phyloP scores from a whole-genome alignment of 2,113 vertebrate species.

The Tamias sibiricus region DNA sequence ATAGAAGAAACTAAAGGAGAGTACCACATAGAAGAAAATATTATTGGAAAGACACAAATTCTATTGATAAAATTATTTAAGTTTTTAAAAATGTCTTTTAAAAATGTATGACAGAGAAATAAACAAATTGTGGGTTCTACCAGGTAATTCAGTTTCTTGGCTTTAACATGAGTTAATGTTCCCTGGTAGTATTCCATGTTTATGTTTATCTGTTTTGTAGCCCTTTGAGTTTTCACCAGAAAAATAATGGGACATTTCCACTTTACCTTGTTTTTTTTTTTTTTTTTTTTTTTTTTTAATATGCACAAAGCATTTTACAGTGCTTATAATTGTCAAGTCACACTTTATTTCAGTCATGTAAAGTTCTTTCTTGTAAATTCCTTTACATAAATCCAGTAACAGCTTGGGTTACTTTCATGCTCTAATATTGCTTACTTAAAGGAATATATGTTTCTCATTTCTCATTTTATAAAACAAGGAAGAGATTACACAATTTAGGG shows the following conservation, averaged over 20 bases:
- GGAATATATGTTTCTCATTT: constrained; percentile 11
- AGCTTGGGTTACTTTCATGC: neutral
- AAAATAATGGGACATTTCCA: neutral
- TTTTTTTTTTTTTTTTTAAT: no score
- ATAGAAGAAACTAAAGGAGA: neutral
- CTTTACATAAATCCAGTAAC: neutral
- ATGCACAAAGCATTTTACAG: neutral
- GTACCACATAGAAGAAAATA: neutral
- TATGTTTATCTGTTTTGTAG: constrained; percentile 8
- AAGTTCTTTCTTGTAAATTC: constrained; percentile 17
- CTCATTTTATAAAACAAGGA: constrained; percentile 10
- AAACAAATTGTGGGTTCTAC: neutral
- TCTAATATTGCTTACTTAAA: neutral
- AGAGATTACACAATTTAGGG: neutral
- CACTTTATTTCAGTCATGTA: neutral
- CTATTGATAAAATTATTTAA: neutral
- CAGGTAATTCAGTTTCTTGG: neutral
- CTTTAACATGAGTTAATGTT: neutral
- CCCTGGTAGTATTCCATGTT: constrained; percentile 3
- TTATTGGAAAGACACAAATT: neutral
- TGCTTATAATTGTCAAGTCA: constrained; percentile 1
- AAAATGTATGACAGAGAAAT: neutral
- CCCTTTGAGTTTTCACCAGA: constrained; percentile 37
- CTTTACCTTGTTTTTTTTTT: constrained; percentile 16
- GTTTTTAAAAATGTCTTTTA: neutral